Evolutionary conservation across 2,888 invertebrate genomes (phyloP), one percentile per base, ranked within the genome.

Genomic region (Strigamia transsilvanica): DNA sequence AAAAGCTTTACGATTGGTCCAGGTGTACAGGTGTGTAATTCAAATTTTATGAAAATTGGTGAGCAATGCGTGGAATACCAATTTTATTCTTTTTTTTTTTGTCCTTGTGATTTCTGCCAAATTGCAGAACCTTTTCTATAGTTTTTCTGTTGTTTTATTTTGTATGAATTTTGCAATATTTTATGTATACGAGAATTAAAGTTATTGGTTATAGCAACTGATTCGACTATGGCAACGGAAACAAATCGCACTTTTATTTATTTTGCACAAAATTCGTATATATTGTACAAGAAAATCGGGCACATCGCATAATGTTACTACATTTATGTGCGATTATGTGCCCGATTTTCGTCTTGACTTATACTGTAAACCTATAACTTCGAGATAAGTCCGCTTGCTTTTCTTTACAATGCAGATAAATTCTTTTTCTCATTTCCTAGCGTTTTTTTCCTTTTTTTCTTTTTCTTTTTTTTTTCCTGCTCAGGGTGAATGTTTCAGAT

Each of bases 401-500:
- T 66, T 66, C 12, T 21, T 21, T 23, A 23, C 21, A 66, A 23
- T 66, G 61, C n/a, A 66, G 61, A 66, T 66, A 66, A 66, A 21
- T 66, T 66, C 46, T 66, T 66, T 66, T 66, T 66, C 61, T 66
- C 23, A 66, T 66, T 66, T 66, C 21, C 21, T 21, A 5, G 27
- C 27, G 3, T 27, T 21, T 15, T 66, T n/a, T 23, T 27, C 27
- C 27, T 3, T 1, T 27, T 3, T 7, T 46, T 46, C 3, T 46
- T 46, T 46, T 46, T 46, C 12, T 3, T 46, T 84, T 83, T 85
- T 82, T 85, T 85, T 85, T 84, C 84, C 91, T 93, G 85, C 90
- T 97, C 97, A n/a, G 46, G 2, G 12, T 46, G 46, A 46, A 38
- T 38, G 38, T 38, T 38, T 9, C 4, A 38, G 38, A 38, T 38